These are phyloP conservation scores for Rhinoderma darwinii DNA, from an alignment of 2,113 vertebrate genomes.

Conservation along the genomic window DNA sequence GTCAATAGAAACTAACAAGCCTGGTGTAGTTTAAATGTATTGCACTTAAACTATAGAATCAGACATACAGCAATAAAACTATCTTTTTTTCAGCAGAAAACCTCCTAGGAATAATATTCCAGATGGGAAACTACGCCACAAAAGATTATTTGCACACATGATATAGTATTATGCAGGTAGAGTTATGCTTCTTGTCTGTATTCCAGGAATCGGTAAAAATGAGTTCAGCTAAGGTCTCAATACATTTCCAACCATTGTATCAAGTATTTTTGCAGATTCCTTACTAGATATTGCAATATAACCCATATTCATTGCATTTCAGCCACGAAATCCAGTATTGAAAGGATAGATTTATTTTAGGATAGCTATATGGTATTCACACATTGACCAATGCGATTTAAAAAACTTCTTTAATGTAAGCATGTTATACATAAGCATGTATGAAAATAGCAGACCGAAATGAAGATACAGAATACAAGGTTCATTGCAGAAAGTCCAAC, in stretches of 20 bases:
- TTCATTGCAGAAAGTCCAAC: too few relatives aligned
- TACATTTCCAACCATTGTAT: not conserved
- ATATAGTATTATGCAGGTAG: not conserved
- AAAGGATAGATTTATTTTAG: too few relatives aligned
- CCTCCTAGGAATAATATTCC: not conserved
- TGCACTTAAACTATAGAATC: not conserved
- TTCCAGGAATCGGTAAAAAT: not conserved
- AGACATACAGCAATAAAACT: not conserved
- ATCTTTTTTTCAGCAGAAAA: not conserved
- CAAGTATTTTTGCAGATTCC: not conserved
- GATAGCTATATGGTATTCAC: too few relatives aligned
- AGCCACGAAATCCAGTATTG: too few relatives aligned
- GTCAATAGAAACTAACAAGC: not conserved
- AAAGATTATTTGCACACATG: not conserved
- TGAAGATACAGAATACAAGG: not conserved
- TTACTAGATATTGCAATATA: not conserved
- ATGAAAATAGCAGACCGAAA: not conserved
- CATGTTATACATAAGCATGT: not conserved
- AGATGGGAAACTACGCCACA: not conserved
- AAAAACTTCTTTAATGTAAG: too few relatives aligned
- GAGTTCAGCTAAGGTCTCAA: constrained; percentile 2
- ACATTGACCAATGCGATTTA: too few relatives aligned
- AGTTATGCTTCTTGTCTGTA: not conserved
- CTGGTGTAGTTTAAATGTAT: not conserved
- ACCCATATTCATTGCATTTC: not conserved